A percentile compares a stretch with the other conserved stretches of the same genome.
Evolutionary conservation across 2,797 vertebrate species (phyloP).

Genomic region (Cygnus olor): DNA sequence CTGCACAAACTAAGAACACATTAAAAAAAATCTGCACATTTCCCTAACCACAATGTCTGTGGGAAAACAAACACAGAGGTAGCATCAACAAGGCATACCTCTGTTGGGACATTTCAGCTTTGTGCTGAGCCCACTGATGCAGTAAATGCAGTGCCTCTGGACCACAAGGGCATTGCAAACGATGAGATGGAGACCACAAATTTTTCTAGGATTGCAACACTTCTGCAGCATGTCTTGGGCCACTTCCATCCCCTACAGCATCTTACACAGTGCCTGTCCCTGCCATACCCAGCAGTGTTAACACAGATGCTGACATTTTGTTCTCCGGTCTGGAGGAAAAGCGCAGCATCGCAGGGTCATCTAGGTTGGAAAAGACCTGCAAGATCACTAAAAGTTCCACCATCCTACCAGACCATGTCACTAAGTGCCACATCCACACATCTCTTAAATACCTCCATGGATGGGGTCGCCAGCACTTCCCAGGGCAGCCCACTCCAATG

Average conservation of each 20-base stretch:
- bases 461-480: background rate
- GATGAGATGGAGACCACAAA: background rate
- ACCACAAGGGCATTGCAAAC: rapidly evolving
- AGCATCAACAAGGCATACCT: background rate
- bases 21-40: background rate
- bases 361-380: background rate
- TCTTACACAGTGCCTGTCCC: rapidly evolving
- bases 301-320: background rate
- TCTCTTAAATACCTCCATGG: background rate
- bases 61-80: background rate
- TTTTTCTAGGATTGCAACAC: background rate
- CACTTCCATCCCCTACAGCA: background rate
- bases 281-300: background rate
- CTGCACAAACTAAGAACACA: background rate
- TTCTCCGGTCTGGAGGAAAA: background rate
- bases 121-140: background rate
- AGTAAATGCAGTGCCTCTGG: rapidly evolving
- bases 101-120: background rate
- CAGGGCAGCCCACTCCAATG: background rate
- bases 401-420: background rate
- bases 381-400: background rate
- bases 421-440: background rate
- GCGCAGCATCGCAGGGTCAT: background rate
- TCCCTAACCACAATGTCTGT: rapidly evolving
- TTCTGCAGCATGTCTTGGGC: background rate